Evolutionary conservation across 2,797 vertebrate species (phyloP), one percentile per base, ranked within the genome.

Genomic region (Petrocephalus schoutedeni): DNA sequence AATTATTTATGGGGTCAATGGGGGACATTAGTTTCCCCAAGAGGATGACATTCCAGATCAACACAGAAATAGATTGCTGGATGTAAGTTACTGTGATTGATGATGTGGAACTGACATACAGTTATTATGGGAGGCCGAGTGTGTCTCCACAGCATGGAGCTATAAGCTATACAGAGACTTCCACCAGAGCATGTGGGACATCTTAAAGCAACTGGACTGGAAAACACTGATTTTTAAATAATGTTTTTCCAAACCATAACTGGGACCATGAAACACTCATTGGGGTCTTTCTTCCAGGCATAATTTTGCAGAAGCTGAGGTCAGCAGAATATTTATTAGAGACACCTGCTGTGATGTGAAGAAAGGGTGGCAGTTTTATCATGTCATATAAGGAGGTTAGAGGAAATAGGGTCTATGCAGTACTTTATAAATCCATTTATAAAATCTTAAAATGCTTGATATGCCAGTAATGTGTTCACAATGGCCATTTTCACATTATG

Each of bases 1-100:
- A 89, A 89, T 89, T 84, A 89, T 89, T 87, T 87, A 89, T 87
- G 23, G 57, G 88, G 86, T 89, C 86, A 84, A 83, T 19, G n/a
- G 86, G 86, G 85, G 85, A 87, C 74, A 64, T 80, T 9, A 28
- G 71, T 64, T 87, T 45, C 88, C 71, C 57, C 77, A 23, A 3
- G 67, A 89, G 86, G 86, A 87, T 83, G 71, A 89, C 86, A 61
- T 67, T 87, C 56, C 88, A 67, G 57, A 89, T 89, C 77, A 87
- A 87, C 88, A 83, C 82, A 74, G 85, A 41, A 80, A 89, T 87
- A 89, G 86, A 87, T 83, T 87, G 86, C 54, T 21, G 74, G 28
- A 87, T 67, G 85, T 83, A 89, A 77, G 67, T 77, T 83, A 28
- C 74, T 6, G 86, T 87, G 88, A 89, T 67, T 82, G 86, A 89